Percentiles rank a stretch among this genome's conserved stretches.
phyloP scores from a whole-genome alignment of 1,140 invertebrate species.

The Maniola jurtina region DNA sequence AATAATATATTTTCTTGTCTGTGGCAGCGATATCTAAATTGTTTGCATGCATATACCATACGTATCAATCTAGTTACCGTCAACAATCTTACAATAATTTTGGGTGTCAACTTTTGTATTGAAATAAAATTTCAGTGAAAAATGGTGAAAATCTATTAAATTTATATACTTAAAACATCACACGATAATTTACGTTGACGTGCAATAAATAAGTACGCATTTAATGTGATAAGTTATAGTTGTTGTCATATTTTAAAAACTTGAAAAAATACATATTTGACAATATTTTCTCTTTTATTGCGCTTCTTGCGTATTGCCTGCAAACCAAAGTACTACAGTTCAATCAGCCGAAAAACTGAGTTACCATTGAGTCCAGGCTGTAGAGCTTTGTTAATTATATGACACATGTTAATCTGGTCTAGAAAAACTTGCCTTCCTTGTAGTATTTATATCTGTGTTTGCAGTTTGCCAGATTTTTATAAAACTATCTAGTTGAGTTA shows the following conservation, averaged over 20 bases:
- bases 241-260: constrained; percentile 23
- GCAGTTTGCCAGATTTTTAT: no score
- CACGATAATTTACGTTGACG: constrained; percentile 17
- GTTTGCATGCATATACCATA: no score
- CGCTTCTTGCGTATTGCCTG: neutral
- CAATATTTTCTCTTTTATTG: constrained; percentile 11
- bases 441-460: no score
- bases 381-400: no score
- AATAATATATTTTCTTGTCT: neutral
- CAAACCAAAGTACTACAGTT: neutral
- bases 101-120: neutral
- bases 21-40: neutral
- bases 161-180: constrained; percentile 10
- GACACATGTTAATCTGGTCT: no score
- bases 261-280: constrained; percentile 23
- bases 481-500: no score
- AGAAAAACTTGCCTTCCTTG: no score
- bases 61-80: neutral
- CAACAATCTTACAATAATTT: neutral
- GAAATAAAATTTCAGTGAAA: constrained; percentile 5
- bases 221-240: constrained; percentile 32
- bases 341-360: no score
- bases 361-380: no score
- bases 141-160: neutral
- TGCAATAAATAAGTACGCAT: constrained; percentile 34